Conservation (phyloP, 2,797 vertebrate genomes). For the Staurois parvus region DNA sequence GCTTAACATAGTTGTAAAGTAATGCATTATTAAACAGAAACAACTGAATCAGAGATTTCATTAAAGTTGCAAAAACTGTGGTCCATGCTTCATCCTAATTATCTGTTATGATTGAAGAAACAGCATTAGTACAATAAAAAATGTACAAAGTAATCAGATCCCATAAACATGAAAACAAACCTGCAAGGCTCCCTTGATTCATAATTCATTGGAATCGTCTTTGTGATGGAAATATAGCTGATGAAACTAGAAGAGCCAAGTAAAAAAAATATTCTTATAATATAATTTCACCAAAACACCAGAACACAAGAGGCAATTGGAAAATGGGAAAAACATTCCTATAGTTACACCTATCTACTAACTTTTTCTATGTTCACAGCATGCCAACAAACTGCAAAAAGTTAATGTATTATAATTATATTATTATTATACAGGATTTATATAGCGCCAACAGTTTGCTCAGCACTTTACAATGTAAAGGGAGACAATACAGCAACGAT, state of each 20-base stretch:
- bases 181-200: not conserved
- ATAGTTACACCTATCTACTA: no score
- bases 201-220: not conserved
- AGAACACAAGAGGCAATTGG: no score
- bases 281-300: no score
- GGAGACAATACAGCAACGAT: no score
- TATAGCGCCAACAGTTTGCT: no score
- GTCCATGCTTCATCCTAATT: not conserved
- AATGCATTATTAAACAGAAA: conserved; percentile 13
- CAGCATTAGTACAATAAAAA: not conserved
- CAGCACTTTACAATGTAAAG: no score
- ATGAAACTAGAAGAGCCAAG: not conserved
- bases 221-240: not conserved
- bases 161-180: not conserved
- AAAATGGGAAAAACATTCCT: no score
- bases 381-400: no score
- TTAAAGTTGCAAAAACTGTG: not conserved
- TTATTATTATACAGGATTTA: no score
- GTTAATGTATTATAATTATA: no score
- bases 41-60: conserved; percentile 4
- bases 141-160: not conserved
- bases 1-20: conserved; percentile 10
- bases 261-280: not conserved
- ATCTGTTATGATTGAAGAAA: conserved; percentile 1
- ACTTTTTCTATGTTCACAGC: no score